Base-by-base conservation (phyloP, 2,797 vertebrate genomes). In the Artibeus lituratus region DNA sequence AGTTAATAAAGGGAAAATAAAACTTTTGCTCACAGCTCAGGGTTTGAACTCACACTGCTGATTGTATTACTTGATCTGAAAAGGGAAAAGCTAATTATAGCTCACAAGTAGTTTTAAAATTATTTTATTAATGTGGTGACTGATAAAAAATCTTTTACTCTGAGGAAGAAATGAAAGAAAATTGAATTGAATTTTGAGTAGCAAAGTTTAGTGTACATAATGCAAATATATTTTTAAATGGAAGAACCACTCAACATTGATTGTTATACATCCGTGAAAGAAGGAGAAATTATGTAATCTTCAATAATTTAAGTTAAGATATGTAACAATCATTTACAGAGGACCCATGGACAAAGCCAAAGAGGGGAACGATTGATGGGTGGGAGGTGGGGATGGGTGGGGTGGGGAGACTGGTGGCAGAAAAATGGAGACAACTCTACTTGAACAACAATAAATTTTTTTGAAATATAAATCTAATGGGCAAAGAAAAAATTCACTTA, bases 101-200 rank as follows among this genome's bases (percentile, higher is more conserved):
- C 87, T 22, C 16, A 73, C 2, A 91, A 65, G 70, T 18, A 76
- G 47, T 90, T 87, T 47, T 96, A 90, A 95, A 94, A 91, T 87
- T 35, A 73, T 94, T 89, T 87, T 89, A 90, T 85, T 90, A 92
- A 92, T 73, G 74, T 87, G n/a, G 5, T 77, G 26, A 92, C 37
- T 82, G 90, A 84, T 32, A 7, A 77, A 92, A 94, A 83, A 42
- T 57, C 18, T 72, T 65, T 83, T 94, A 72, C 24, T 88, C 78
- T 94, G 49, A 77, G 35, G 0, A 69, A 81, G 15, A 89, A 90
- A 26, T 67, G 14, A 65, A 94, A 81, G 6, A 37, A 93, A 86
- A 70, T 74, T 70, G 44, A 89, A 39, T 44, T 89, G 39, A 84
- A 90, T 76, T 96, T 87, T 90, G 57, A 96, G 57, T 37, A 82